Percentiles rank a stretch among this genome's conserved stretches.
Evolutionary conservation across 1,140 invertebrate genomes (phyloP).

Genomic region (Antheraea pernyi): DNA sequence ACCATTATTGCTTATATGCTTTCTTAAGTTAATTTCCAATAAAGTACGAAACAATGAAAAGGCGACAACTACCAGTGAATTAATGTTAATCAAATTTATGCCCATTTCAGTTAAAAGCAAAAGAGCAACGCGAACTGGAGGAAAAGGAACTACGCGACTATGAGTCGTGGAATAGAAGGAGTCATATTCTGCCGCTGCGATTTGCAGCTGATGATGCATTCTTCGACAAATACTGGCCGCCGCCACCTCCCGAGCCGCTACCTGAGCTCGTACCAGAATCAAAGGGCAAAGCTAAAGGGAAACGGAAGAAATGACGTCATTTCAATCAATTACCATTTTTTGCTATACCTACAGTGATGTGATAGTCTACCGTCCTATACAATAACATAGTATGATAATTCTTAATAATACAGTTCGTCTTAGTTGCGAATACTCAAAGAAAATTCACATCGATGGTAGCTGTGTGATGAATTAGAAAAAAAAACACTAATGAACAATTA

Average conservation of each 20-base stretch:
- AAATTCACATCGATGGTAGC: too few species aligned
- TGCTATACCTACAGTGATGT: too few species aligned
- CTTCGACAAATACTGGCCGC: constrained; percentile 48
- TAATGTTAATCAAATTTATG: not conserved
- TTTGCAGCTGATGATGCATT: constrained; percentile 47
- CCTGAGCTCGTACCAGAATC: constrained; percentile 32
- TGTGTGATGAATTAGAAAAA: too few species aligned
- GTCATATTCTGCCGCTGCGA: constrained; percentile 46
- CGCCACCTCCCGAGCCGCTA: constrained; percentile 39
- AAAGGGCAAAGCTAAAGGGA: constrained; percentile 39
- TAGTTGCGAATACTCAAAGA: too few species aligned
- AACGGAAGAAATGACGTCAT: constrained; percentile 13
- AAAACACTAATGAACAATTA: too few species aligned
- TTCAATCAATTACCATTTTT: not conserved
- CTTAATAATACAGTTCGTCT: too few species aligned
- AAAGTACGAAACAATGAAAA: too few species aligned
- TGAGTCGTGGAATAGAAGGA: constrained; percentile 42
- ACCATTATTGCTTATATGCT: too few species aligned
- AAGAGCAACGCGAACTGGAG: constrained; percentile 37
- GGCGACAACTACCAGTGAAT: too few species aligned
- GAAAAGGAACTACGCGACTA: constrained; percentile 42
- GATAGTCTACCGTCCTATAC: too few species aligned
- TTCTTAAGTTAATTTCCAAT: too few species aligned
- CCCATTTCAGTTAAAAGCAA: constrained; percentile 43
- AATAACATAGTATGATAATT: too few species aligned